Evolutionary conservation across 2,888 invertebrate species (phyloP).

Genomic region (Pristionchus fissidentatus): DNA sequence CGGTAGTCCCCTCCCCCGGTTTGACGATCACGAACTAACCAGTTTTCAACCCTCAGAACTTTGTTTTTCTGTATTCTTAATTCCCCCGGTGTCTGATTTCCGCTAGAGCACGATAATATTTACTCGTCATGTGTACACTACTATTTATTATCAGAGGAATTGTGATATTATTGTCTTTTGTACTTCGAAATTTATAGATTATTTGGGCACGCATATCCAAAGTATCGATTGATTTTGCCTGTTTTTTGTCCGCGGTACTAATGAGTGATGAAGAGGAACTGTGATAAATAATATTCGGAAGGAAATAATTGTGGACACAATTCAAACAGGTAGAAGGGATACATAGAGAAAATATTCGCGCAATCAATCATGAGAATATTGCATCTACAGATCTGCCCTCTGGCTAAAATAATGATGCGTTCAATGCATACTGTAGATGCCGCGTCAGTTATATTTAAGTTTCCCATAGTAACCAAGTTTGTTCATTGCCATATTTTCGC

Average conservation of each 20-base stretch:
- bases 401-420: too few species aligned
- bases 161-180: constrained; percentile 25
- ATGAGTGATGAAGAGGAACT: constrained; percentile 6
- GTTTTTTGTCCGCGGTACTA: not conserved
- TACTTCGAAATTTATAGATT: not conserved
- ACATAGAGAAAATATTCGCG: too few species aligned
- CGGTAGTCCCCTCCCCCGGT: constrained; percentile 20
- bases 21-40: not conserved
- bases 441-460: too few species aligned
- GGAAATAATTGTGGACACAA: too few species aligned
- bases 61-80: too few species aligned
- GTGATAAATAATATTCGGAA: constrained; percentile 32
- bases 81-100: not conserved
- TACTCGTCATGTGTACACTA: constrained; percentile 14
- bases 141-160: constrained; percentile 13
- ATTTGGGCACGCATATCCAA: constrained; percentile 19
- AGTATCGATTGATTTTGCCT: constrained; percentile 12
- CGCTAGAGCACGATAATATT: not conserved
- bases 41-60: not conserved
- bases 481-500: too few species aligned
- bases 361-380: too few species aligned
- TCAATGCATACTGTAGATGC: too few species aligned
- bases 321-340: too few species aligned
- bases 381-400: too few species aligned
- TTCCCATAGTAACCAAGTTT: too few species aligned